Evolutionary conservation across 2,888 invertebrate species (phyloP).

Genomic region (Sinotaia quadrata): DNA sequence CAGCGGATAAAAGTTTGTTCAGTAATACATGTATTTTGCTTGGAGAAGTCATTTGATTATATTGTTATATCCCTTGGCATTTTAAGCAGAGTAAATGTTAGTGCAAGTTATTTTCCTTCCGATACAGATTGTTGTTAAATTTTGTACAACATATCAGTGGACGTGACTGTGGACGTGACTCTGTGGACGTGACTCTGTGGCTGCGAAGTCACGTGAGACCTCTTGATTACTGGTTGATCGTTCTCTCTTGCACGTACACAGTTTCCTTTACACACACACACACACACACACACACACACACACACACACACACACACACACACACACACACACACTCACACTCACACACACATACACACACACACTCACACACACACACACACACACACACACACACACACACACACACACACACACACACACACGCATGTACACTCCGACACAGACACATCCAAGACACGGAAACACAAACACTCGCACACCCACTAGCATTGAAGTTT

Average conservation of each 20-base stretch:
- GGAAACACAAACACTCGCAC: not conserved
- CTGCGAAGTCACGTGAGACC: not conserved
- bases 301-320: slow-evolving; percentile 10
- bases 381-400: slow-evolving; percentile 1
- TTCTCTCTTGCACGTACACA: not conserved
- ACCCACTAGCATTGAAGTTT: slow-evolving; percentile 1
- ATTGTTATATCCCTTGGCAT: too few species aligned
- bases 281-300: not conserved
- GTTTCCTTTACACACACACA: not conserved
- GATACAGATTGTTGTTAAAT: too few species aligned
- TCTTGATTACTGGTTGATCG: not conserved
- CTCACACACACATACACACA: not conserved
- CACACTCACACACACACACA: slow-evolving; percentile 12
- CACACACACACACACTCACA: not conserved
- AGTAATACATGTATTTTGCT: too few species aligned
- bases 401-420: not conserved
- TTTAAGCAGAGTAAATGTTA: too few species aligned
- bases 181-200: too few species aligned
- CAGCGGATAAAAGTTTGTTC: too few species aligned
- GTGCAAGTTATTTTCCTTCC: too few species aligned
- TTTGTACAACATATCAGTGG: too few species aligned
- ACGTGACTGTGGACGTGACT: too few species aligned
- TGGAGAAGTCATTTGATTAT: too few species aligned
- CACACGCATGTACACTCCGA: not conserved
- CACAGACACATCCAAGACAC: slow-evolving; percentile 1